Conservation (phyloP, 2,113 vertebrate genomes). For the Tinamus guttatus region DNA sequence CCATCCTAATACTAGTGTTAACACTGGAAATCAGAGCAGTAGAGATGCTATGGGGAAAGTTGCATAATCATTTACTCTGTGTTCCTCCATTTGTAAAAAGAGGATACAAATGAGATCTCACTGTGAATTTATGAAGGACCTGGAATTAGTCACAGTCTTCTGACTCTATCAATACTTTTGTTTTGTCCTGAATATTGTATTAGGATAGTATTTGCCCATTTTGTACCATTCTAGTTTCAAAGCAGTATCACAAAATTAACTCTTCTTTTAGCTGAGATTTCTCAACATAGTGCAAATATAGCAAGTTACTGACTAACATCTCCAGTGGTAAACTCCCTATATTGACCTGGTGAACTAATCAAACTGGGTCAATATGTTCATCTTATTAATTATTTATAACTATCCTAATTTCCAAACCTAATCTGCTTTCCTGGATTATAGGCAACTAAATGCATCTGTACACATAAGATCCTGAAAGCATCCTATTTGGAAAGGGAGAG, state of each 20-base stretch:
- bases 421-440: not conserved
- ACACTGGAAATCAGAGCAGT: not conserved
- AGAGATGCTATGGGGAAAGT: not conserved
- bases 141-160: not conserved
- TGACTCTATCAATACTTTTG: not conserved
- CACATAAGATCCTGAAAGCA: rapidly evolving
- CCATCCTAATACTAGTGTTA: not conserved
- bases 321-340: not conserved
- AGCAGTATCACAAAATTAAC: not conserved
- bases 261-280: not conserved
- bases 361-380: not conserved
- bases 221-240: not conserved
- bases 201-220: not conserved
- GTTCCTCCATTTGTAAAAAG: not conserved
- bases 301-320: not conserved
- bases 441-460: not conserved
- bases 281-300: not conserved
- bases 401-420: rapidly evolving
- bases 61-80: not conserved
- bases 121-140: not conserved
- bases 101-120: not conserved
- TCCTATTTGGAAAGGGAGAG: not conserved
- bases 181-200: not conserved
- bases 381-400: not conserved
- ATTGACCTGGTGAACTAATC: not conserved